phyloP scores from a whole-genome alignment of 2,113 vertebrate species.

The crab-eating macaque (Macaca fascicularis) region T2T-MFA8v1.1 NC_088386.1:9527001-9527500 shows the following conservation, averaged over 20 bases:
- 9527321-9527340: background rate
- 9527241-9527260: background rate
- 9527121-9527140: background rate
- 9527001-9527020: background rate
- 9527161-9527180: background rate
- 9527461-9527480: background rate
- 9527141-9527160: background rate
- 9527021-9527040: background rate
- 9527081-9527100: background rate
- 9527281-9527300: background rate
- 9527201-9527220: background rate
- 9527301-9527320: conserved; percentile 24
- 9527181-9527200: conserved; percentile 1
- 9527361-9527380: background rate
- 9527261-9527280: background rate
- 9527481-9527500: background rate
- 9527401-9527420: background rate
- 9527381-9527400: background rate
- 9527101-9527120: background rate
- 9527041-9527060: background rate
- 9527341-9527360: background rate
- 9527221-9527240: conserved; percentile 26
- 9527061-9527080: accelerated
- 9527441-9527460: background rate
- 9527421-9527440: background rate